Conservation (phyloP, 2,797 vertebrate genomes). For the Buceros bicornis region DNA sequence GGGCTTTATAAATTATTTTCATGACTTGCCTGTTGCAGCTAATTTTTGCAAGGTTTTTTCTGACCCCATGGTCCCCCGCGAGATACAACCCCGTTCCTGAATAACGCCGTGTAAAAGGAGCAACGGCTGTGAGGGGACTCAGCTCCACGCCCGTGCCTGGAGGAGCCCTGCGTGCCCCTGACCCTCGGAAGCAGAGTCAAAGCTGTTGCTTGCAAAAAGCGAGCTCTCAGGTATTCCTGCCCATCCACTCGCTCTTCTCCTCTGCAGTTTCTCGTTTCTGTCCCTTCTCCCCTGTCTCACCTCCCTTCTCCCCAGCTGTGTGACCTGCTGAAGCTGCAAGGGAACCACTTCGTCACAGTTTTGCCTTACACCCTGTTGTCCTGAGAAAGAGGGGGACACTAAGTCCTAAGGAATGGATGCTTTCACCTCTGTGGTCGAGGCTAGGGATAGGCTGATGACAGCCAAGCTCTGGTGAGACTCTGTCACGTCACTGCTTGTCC, state of each 20-base stretch:
- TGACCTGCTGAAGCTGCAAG: not conserved
- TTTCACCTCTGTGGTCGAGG: not conserved
- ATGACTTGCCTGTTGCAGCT: not conserved
- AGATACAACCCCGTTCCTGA: not conserved
- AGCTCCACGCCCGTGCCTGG: not conserved
- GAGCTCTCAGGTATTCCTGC: not conserved
- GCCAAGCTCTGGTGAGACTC: not conserved
- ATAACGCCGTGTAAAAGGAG: not conserved
- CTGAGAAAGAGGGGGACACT: not conserved
- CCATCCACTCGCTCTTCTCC: not conserved
- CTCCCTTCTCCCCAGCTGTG: not conserved
- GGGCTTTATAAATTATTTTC: not conserved
- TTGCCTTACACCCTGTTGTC: not conserved
- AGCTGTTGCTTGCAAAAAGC: not conserved
- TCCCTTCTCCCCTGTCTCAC: not conserved
- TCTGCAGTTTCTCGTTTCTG: not conserved
- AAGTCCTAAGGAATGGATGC: not conserved
- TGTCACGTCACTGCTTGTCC: not conserved
- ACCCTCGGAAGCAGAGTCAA: not conserved
- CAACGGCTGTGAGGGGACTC: not conserved
- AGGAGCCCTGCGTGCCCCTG: not conserved
- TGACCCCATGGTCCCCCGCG: rapidly evolving
- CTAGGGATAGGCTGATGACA: not conserved
- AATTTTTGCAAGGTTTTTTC: not conserved
- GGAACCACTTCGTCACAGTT: not conserved